Evolutionary conservation across 2,888 invertebrate genomes (phyloP).

Genomic region (Synanthedon tipuliformis): DNA sequence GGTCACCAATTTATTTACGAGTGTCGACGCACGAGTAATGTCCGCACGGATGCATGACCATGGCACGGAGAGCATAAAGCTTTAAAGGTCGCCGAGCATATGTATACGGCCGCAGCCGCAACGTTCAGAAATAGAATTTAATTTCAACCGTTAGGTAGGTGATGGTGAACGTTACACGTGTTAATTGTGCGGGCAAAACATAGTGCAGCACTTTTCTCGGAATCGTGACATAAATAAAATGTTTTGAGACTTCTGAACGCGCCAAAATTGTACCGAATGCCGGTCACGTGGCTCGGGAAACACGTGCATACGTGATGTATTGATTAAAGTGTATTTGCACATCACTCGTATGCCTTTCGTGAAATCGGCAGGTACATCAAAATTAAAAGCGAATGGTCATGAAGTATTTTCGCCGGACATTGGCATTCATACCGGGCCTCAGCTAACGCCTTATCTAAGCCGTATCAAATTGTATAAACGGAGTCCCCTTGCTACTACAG

Average conservation of each 20-base stretch:
- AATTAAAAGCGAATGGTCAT: too few relatives aligned
- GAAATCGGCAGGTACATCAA: too few relatives aligned
- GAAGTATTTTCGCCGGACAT: too few relatives aligned
- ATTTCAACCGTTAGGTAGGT: not conserved
- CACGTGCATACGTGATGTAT: not conserved
- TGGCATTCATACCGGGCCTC: too few relatives aligned
- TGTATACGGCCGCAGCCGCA: not conserved
- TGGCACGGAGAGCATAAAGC: not conserved
- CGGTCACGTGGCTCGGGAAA: not conserved
- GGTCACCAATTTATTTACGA: not conserved
- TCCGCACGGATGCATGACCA: not conserved
- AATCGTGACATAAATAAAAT: not conserved
- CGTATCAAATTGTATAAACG: too few relatives aligned
- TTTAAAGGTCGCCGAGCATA: constrained; percentile 3
- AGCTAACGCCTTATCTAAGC: too few relatives aligned
- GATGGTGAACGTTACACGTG: not conserved
- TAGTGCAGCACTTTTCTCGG: not conserved
- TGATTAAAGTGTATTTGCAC: not conserved
- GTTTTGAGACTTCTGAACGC: not conserved
- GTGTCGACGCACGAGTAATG: not conserved
- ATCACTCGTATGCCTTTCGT: not conserved
- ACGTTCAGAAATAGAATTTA: not conserved
- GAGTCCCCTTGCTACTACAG: too few relatives aligned
- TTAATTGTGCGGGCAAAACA: not conserved
- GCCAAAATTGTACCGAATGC: not conserved